Conservation (phyloP, 2,113 vertebrate species). For the Etheostoma cragini region DNA sequence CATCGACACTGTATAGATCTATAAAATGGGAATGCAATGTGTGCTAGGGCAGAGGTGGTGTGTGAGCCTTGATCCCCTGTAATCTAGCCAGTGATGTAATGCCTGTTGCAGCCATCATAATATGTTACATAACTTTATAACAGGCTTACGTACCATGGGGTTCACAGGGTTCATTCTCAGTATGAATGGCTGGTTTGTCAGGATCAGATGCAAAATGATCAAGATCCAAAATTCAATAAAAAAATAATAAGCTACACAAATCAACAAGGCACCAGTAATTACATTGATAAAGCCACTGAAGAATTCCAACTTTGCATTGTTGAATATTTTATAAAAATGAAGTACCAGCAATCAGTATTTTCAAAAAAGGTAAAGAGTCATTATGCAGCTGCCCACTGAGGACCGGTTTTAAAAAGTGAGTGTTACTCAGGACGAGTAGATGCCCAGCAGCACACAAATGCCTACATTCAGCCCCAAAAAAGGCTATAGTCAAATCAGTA, state of each 20-base stretch:
- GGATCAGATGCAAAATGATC: slow-evolving; percentile 31
- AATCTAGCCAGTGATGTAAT: slow-evolving; percentile 76
- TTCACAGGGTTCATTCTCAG: slow-evolving; percentile 66
- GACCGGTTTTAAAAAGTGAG: neutral
- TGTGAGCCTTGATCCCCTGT: slow-evolving; percentile 69
- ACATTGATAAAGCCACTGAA: neutral
- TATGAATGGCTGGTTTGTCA: slow-evolving; percentile 60
- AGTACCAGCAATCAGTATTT: slow-evolving; percentile 16
- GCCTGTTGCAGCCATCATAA: slow-evolving; percentile 62
- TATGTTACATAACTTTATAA: slow-evolving; percentile 75
- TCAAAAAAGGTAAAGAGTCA: slow-evolving; percentile 28
- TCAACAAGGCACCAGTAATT: slow-evolving; percentile 1
- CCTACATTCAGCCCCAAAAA: slow-evolving; percentile 52
- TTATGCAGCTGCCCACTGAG: slow-evolving; percentile 15
- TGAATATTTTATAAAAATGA: slow-evolving; percentile 21
- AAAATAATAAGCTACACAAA: slow-evolving; percentile 27
- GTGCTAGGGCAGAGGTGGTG: slow-evolving; percentile 40
- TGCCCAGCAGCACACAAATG: slow-evolving; percentile 51
- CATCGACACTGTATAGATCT: slow-evolving; percentile 28
- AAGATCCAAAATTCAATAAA: slow-evolving; percentile 26
- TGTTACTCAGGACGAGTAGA: neutral
- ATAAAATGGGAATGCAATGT: slow-evolving; percentile 32
- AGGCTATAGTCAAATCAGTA: slow-evolving; percentile 53
- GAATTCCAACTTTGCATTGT: neutral
- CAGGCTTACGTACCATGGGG: slow-evolving; percentile 63